These are phyloP conservation scores for Ectropis grisescens DNA, from an alignment of 1,140 invertebrate species.

Conservation along the genomic window DNA sequence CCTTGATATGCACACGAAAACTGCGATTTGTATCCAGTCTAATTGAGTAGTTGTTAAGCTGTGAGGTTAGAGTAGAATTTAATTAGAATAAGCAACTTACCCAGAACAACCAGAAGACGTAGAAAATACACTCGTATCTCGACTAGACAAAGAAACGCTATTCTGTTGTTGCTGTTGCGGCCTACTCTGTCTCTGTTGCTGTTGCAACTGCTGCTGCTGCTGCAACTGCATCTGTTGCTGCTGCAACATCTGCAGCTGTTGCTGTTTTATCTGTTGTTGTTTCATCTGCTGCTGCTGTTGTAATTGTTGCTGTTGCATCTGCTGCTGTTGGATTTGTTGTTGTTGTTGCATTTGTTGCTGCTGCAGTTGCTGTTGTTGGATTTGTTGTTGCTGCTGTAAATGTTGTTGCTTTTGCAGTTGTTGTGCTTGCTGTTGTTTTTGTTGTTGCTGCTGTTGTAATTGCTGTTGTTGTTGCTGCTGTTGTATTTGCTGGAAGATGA, in stretches of 20 bases:
- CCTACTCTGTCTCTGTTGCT: constrained; percentile 16
- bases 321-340: constrained; percentile 16
- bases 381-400: constrained; percentile 14
- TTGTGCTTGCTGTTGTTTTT: constrained; percentile 9
- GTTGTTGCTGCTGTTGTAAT: constrained; percentile 1
- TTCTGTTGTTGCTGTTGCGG: constrained; percentile 25
- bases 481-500: constrained; percentile 5
- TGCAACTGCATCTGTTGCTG: constrained; percentile 16
- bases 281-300: constrained; percentile 15
- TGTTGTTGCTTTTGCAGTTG: neutral
- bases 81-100: too few species aligned
- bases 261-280: constrained; percentile 11
- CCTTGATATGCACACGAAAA: too few species aligned
- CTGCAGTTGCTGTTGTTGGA: constrained; percentile 3
- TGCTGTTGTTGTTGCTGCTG: neutral
- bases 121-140: constrained; percentile 58
- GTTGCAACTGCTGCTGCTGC: constrained; percentile 15
- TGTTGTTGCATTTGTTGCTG: constrained; percentile 11
- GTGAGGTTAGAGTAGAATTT: too few species aligned
- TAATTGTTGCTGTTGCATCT: constrained; percentile 15
- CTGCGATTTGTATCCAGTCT: too few species aligned
- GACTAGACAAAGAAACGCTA: constrained; percentile 40
- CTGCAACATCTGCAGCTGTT: constrained; percentile 21
- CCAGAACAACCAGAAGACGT: constrained; percentile 55
- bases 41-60: too few species aligned